Evolutionary conservation across 2,797 vertebrate genomes (phyloP), one percentile per base, ranked within the genome.

Genomic region (Orestias chungarensis): DNA sequence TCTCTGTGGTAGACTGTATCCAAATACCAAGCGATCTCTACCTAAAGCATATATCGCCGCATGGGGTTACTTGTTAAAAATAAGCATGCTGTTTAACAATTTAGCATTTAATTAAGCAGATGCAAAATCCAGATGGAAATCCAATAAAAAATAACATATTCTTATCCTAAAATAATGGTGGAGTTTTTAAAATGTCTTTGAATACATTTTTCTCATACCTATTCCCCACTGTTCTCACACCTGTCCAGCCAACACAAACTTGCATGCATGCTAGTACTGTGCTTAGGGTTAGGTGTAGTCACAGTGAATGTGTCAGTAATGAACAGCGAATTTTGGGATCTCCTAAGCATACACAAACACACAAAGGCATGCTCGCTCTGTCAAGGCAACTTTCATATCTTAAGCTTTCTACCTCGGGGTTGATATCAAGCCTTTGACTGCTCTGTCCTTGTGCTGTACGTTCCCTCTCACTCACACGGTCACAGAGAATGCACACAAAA

Each of bases 351-450:
- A 33, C 27, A 71, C 59, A 74, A 33, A 67, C 76, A 57, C 57
- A 50, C 33, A 4, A 20, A 66, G 50, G 18, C 62, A 71, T 57
- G 17, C 6, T 0, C 27, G 38, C 8, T 6, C 46, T 49, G 70
- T 77, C 61, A 74, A 69, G 55, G 50, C 54, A 71, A 62, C 64
- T 66, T 61, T 82, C 81, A 54, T 75, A 76, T 65, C 72, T 70
- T 43, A 9, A 17, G 42, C 71, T 71, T 49, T 27, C 73, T 77
- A 79, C 71, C 77, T 78, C 44, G 4, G 78, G 76, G 54, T 46
- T 69, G 42, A 81, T 78, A 73, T 81, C 50, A 49, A 78, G 72
- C 61, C 74, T 84, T 73, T 78, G 66, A 81, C 72, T 79, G 54
- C 64, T 47, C 33, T 59, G 6, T 72, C 68, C 80, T 71, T 71